Percentiles rank a stretch among this genome's conserved stretches.
Conservation (phyloP, 2,888 invertebrate genomes). For the Phengaris arion region DNA sequence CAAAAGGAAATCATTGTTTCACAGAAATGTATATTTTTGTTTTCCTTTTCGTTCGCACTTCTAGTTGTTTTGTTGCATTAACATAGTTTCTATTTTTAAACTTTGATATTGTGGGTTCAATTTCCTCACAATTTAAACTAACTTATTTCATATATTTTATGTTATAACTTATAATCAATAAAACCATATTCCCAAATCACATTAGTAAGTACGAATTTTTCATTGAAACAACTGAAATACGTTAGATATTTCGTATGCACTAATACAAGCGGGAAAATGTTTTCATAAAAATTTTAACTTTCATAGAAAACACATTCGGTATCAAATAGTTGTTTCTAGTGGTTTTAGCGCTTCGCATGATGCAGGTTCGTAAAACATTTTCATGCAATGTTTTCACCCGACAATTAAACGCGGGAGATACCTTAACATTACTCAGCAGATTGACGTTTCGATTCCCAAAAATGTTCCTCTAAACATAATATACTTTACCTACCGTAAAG, state of each 20-base stretch:
- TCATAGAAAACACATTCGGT: neutral
- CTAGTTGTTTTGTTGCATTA: neutral
- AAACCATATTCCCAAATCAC: no score
- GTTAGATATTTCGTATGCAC: neutral
- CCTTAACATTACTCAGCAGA: no score
- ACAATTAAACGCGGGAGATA: no score
- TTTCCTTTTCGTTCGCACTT: neutral
- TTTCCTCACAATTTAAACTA: no score
- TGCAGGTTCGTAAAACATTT: no score
- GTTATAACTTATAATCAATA: no score
- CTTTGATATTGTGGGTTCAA: neutral
- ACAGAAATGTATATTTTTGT: slow-evolving; percentile 8
- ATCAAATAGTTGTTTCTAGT: neutral
- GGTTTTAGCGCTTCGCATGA: no score
- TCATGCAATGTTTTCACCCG: no score
- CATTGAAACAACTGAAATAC: neutral
- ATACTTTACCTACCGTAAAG: no score
- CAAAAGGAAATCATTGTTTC: neutral
- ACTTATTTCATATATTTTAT: no score
- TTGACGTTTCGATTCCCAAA: no score
- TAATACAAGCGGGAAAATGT: neutral
- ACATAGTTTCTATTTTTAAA: slow-evolving; percentile 7
- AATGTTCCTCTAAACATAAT: no score
- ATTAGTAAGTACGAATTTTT: neutral
- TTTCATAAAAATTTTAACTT: neutral